Base-by-base conservation (phyloP, 2,113 vertebrate genomes). In the Peromyscus californicus region DNA sequence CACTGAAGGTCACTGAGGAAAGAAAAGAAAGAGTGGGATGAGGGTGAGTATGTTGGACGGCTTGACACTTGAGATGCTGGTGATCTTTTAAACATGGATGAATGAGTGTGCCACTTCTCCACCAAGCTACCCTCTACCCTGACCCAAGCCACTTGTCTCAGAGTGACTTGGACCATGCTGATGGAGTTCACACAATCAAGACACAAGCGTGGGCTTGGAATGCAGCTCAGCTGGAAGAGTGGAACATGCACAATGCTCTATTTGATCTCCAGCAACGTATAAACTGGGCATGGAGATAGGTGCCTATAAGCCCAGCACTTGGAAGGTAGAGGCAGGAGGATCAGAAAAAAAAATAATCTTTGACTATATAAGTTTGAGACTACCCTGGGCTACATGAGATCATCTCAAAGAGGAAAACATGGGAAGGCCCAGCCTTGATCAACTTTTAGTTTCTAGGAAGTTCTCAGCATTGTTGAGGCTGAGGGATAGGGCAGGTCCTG, bases 1-100 rank as follows among this genome's bases (percentile, higher is more conserved):
- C 99, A 45, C 99, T 99, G 96, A 99, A 99, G 97, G 98, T 98
- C 97, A 99, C 99, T 99, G 87, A 13, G 10, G 26, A 93, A 79
- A 89, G 48, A 83, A 95, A 79, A 86, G 61, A 91, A 78, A 92
- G 3, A 78, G 76, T 0, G 39, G 92, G 11, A 69, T 6, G 11
- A 76, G 2, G 0, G 0, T 97, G 39, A 92, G 67, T 12, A 45
- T 13, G 65, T 22, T 67, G 39, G 26, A 57, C 7, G 48, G 16
- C 29, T 84, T 13, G 31, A 45, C 6, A 42, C 75, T 82, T 4
- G 42, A 59, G 22, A 29, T 15, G 16, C 16, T 45, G 72, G 31
- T 78, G 51, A n/a, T 26, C 24, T 19, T 5, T 61, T 42, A 36
- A 21, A 2, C 5, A 5, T 24, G 26, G 36, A 33, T 45, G 22